phyloP scores from a whole-genome alignment of 30 jellyfish, hydroid and myxozoan species.

The Hydractinia echinata region DNA sequence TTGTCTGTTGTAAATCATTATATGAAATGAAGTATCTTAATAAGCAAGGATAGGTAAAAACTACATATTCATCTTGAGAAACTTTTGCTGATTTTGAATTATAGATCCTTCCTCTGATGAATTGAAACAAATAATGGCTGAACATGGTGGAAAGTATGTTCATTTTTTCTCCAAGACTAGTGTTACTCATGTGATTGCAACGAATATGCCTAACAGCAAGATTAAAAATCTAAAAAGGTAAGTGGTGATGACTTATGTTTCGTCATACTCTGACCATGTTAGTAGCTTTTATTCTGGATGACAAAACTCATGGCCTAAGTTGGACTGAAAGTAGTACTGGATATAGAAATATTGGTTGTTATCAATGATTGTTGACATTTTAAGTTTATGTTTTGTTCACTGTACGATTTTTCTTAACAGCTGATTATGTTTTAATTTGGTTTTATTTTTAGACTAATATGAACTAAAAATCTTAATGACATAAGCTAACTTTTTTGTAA shows the following conservation, averaged over 20 bases:
- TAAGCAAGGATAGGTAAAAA: not conserved
- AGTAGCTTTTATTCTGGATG: no score
- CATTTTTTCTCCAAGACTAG: conserved; percentile 69
- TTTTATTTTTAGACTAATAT: no score
- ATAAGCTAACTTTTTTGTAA: no score
- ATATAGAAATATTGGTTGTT: no score
- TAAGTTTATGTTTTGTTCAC: no score
- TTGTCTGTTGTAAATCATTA: not conserved
- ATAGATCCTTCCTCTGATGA: conserved; percentile 95
- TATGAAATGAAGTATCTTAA: not conserved
- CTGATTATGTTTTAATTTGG: no score
- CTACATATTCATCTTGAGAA: not conserved
- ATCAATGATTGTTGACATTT: no score
- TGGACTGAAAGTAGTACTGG: no score
- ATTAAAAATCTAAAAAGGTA: conserved; percentile 56
- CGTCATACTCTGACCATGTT: no score
- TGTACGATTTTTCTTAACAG: no score
- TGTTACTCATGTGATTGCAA: conserved; percentile 94
- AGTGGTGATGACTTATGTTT: not conserved
- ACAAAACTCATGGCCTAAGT: no score
- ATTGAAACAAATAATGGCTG: conserved; percentile 71
- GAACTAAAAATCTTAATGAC: no score
- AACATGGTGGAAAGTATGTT: conserved; percentile 84
- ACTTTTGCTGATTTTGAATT: not conserved
- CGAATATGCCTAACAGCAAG: conserved; percentile 91